Conservation (phyloP, 2,888 invertebrate genomes). For the Hypolimnas misippus region DNA sequence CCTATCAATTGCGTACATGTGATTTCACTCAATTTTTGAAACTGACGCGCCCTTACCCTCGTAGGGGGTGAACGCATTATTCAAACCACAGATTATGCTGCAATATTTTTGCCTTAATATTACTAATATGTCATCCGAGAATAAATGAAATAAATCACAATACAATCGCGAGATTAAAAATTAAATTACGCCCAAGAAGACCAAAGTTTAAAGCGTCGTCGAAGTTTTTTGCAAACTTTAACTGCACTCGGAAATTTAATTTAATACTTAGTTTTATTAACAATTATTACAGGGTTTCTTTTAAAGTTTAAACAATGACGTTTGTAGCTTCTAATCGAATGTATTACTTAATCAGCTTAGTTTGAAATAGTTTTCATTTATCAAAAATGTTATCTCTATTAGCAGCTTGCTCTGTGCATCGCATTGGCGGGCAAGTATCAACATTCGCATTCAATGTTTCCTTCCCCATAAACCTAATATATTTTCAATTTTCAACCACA, state of each 20-base stretch:
- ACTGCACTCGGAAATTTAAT: conserved; percentile 4
- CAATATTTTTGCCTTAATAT: conserved; percentile 45
- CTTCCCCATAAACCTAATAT: conserved; percentile 73
- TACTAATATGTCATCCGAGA: conserved; percentile 35
- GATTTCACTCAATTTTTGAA: conserved; percentile 83
- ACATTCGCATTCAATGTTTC: conserved; percentile 51
- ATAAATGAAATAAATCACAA: conserved; percentile 36
- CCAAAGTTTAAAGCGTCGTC: conserved; percentile 39
- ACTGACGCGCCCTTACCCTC: conserved; percentile 74
- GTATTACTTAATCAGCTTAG: too few relatives aligned
- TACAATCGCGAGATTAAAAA: conserved; percentile 26
- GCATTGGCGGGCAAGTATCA: conserved; percentile 60
- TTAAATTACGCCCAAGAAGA: conserved; percentile 30
- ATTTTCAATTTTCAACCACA: conserved; percentile 77
- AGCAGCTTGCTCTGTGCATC: conserved; percentile 68
- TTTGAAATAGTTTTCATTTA: background rate
- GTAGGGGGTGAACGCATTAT: conserved; percentile 64
- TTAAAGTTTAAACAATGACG: background rate
- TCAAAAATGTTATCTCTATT: conserved; percentile 65
- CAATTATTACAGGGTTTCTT: background rate
- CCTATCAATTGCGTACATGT: conserved; percentile 79
- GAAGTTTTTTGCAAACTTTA: background rate
- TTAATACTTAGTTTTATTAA: conserved; percentile 2
- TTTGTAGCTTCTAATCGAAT: background rate
- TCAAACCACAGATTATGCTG: conserved; percentile 67